Evolutionary conservation across 1,140 invertebrate species (phyloP).

Genomic region (Trichonephila clavata): DNA sequence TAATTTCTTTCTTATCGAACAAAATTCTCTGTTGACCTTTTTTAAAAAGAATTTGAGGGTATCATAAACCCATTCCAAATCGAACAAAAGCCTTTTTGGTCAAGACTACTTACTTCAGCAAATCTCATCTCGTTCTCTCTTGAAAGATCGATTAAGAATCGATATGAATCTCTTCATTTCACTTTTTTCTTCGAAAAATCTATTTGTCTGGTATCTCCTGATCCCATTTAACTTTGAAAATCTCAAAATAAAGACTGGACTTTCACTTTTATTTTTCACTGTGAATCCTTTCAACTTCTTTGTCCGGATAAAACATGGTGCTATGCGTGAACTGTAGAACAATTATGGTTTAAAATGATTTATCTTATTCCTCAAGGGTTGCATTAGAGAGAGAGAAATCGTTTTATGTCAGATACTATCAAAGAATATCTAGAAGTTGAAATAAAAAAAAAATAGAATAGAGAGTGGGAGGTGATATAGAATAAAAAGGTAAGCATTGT

Average conservation of each 20-base stretch:
- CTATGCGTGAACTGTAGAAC: not conserved
- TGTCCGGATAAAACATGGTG: not conserved
- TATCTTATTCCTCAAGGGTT: constrained; percentile 20
- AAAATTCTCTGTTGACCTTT: too few relatives aligned
- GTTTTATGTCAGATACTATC: constrained; percentile 11
- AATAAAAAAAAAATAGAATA: not conserved
- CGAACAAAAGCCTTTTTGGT: too few relatives aligned
- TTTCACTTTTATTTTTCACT: not conserved
- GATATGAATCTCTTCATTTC: not conserved
- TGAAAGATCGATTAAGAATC: not conserved
- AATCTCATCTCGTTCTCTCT: not conserved
- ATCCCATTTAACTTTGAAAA: constrained; percentile 7
- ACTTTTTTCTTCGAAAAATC: not conserved
- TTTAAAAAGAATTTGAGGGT: too few relatives aligned
- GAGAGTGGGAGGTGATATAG: not conserved
- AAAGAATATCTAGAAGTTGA: not conserved
- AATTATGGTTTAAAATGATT: constrained; percentile 46
- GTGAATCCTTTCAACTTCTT: not conserved
- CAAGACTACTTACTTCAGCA: too few relatives aligned
- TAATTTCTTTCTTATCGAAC: too few relatives aligned
- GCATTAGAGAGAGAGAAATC: constrained; percentile 42
- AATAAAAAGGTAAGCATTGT: not conserved
- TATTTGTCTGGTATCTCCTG: not conserved
- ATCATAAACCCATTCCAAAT: too few relatives aligned
- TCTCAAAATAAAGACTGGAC: not conserved